Conservation (phyloP, 2,888 invertebrate genomes). For the Acleris emargana region DNA sequence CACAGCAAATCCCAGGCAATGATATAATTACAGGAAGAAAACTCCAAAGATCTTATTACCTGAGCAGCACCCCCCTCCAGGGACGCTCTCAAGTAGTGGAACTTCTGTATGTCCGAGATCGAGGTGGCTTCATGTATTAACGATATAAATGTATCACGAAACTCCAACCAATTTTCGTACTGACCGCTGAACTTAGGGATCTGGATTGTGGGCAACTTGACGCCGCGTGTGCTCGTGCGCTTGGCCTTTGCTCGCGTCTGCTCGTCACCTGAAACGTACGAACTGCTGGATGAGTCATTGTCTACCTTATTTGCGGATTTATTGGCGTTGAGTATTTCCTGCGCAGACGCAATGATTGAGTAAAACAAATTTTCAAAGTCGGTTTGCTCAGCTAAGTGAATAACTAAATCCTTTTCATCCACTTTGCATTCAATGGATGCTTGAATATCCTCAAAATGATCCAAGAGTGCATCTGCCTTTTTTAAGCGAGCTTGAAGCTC, state of each 20-base stretch:
- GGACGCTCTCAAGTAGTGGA: no score
- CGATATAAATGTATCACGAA: conserved; percentile 31
- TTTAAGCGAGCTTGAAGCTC: no score
- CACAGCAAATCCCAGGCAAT: conserved; percentile 38
- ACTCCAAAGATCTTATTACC: conserved; percentile 38
- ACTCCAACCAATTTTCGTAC: conserved; percentile 33
- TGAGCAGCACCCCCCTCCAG: conserved; percentile 25
- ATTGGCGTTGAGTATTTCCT: conserved; percentile 17
- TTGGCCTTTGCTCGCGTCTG: neutral
- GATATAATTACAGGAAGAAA: conserved; percentile 36
- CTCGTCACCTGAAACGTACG: conserved; percentile 21
- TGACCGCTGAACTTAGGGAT: conserved; percentile 29
- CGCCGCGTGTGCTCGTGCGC: conserved; percentile 12
- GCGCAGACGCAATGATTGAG: neutral
- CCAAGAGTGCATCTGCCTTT: no score
- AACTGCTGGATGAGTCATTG: neutral
- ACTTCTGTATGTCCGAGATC: conserved; percentile 15
- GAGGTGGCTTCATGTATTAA: conserved; percentile 28
- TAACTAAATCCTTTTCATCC: no score
- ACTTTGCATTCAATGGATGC: no score
- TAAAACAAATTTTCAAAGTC: conserved; percentile 13
- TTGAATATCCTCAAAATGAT: no score
- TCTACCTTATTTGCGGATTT: conserved; percentile 4
- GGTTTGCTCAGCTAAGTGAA: neutral
- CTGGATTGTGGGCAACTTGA: conserved; percentile 22